These are phyloP conservation scores for Rhynchotus rufescens DNA, from an alignment of 2,797 vertebrate genomes.

Conservation along the genomic window DNA sequence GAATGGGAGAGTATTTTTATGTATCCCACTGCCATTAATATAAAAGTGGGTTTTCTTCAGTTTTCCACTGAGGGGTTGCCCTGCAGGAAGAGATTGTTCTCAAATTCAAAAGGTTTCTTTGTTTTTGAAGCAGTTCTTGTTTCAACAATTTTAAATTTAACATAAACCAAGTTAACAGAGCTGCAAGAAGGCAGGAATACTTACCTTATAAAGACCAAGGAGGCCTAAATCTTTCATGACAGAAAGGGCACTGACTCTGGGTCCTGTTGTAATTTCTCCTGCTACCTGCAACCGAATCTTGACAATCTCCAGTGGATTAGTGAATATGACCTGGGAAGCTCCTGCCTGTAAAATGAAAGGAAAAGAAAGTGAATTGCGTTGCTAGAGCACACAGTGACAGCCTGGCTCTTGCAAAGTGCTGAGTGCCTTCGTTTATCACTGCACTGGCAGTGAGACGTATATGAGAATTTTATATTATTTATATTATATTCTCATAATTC, in stretches of 20 bases:
- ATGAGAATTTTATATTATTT: neutral
- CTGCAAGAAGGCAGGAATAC: slow-evolving; percentile 7
- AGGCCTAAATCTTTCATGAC: slow-evolving; percentile 95
- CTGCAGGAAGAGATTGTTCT: slow-evolving; percentile 62
- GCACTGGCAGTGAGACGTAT: neutral
- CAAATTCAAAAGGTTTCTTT: slow-evolving; percentile 33
- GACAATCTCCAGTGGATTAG: slow-evolving; percentile 98
- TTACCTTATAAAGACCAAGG: slow-evolving; percentile 97
- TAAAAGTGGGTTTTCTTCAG: slow-evolving; percentile 54
- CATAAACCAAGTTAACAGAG: neutral
- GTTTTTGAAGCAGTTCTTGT: neutral
- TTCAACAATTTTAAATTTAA: slow-evolving; percentile 6
- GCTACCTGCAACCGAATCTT: slow-evolving; percentile 99
- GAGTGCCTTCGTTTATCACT: neutral
- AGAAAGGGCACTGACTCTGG: slow-evolving; percentile 92
- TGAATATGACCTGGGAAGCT: slow-evolving; percentile 98
- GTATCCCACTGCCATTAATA: slow-evolving; percentile 60
- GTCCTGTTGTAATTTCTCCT: slow-evolving; percentile 97
- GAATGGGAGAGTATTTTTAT: slow-evolving; percentile 16
- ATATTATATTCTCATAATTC: neutral
- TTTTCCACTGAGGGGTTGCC: slow-evolving; percentile 48
- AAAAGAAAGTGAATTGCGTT: neutral
- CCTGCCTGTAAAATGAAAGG: slow-evolving; percentile 87
- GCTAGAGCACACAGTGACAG: neutral
- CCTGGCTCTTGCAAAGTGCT: neutral